phyloP scores from a whole-genome alignment of 2,888 invertebrate species.

The Drosophila sordidula region DNA sequence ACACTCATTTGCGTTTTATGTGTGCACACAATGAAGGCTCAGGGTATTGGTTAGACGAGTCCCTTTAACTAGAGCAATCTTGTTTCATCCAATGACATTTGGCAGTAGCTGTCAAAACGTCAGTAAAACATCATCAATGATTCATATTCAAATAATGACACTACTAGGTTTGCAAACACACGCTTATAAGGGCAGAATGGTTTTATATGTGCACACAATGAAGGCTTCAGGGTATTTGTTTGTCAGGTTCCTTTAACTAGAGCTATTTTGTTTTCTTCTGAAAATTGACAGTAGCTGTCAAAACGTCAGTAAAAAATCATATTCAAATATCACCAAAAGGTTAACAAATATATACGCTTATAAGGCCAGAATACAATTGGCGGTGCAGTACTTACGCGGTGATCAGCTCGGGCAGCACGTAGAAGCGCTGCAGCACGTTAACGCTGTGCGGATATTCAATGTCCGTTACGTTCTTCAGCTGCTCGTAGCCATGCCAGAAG shows the following conservation, averaged over 20 bases:
- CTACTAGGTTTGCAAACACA: too few species aligned
- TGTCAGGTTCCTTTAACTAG: too few species aligned
- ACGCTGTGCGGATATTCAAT: slow-evolving; percentile 93
- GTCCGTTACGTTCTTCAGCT: slow-evolving; percentile 89
- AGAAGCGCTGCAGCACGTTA: slow-evolving; percentile 93
- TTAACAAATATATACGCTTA: neutral
- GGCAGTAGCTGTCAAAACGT: too few species aligned
- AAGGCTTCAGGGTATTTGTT: too few species aligned
- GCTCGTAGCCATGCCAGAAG: slow-evolving; percentile 88
- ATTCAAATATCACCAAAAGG: neutral
- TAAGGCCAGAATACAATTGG: neutral
- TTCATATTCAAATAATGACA: neutral
- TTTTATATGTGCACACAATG: too few species aligned
- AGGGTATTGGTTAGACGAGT: too few species aligned
- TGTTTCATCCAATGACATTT: too few species aligned
- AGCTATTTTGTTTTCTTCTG: too few species aligned
- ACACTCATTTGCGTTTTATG: too few species aligned
- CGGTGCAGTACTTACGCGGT: slow-evolving; percentile 76
- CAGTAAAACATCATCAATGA: neutral
- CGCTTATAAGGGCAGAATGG: neutral
- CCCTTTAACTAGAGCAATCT: too few species aligned
- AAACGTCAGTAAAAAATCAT: neutral
- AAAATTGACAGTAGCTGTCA: too few species aligned
- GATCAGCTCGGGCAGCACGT: slow-evolving; percentile 92
- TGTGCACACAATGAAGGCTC: too few species aligned